Percentiles rank a stretch among this genome's conserved stretches.
phyloP scores from a whole-genome alignment of 2,113 vertebrate species.

The Micronycteris hirsuta region DNA sequence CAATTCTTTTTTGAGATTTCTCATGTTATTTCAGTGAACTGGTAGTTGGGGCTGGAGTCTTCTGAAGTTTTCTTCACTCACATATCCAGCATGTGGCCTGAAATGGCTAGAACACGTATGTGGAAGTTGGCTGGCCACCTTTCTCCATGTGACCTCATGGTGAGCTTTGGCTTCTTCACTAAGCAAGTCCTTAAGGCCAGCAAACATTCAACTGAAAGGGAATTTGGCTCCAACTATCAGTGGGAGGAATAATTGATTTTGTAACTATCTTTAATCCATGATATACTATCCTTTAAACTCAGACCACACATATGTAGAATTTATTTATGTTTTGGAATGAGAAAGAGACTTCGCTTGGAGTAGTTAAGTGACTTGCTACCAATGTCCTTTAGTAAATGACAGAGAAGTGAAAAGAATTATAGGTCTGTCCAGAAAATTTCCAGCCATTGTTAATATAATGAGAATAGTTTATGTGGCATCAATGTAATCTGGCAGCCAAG shows the following conservation, averaged over 20 bases:
- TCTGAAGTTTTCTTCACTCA: not conserved
- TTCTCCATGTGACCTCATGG: not conserved
- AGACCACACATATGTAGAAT: not conserved
- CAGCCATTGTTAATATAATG: no score
- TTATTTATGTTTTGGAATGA: not conserved
- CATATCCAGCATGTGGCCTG: not conserved
- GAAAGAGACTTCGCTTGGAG: not conserved
- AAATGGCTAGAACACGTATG: not conserved
- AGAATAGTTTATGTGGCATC: no score
- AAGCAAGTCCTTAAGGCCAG: not conserved
- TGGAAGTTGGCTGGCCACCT: not conserved
- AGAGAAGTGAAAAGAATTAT: not conserved
- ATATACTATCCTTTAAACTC: not conserved
- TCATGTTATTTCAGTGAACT: not conserved
- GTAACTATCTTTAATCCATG: not conserved
- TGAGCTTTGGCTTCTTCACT: not conserved
- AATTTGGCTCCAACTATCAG: not conserved
- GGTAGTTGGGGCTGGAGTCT: not conserved
- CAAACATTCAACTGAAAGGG: not conserved
- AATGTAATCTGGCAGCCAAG: no score
- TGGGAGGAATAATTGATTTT: not conserved
- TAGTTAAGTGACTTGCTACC: not conserved
- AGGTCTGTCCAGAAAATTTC: no score
- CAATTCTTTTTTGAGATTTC: not conserved
- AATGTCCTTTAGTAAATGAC: not conserved